These are phyloP conservation scores for Latheticus oryzae DNA, from an alignment of 2,888 invertebrate species.

Conservation along the genomic window DNA sequence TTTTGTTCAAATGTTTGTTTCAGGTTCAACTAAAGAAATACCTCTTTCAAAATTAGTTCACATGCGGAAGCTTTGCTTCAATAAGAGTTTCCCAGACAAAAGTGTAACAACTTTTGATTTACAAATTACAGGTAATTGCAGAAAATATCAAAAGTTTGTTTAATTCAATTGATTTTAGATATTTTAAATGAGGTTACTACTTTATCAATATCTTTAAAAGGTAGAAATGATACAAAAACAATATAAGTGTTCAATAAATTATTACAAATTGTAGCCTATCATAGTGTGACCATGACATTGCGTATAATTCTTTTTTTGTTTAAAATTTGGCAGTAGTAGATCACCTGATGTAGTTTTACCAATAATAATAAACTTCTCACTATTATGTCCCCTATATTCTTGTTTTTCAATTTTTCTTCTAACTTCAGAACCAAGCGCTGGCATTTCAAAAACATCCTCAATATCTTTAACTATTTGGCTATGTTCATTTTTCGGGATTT, in stretches of 20 bases:
- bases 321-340: constrained; percentile 56
- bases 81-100: constrained; percentile 28
- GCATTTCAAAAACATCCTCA: constrained; percentile 51
- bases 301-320: constrained; percentile 40
- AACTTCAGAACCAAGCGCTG: constrained; percentile 44
- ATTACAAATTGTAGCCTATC: constrained; percentile 57
- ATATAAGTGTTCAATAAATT: constrained; percentile 43
- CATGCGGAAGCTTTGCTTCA: constrained; percentile 45
- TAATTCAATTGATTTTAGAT: constrained; percentile 38
- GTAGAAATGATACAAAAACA: too few species aligned
- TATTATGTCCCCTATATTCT: constrained; percentile 41
- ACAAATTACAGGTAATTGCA: constrained; percentile 53
- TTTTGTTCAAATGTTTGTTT: constrained; percentile 25
- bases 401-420: constrained; percentile 44
- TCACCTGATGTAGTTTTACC: constrained; percentile 61
- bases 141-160: too few species aligned
- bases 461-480: not conserved
- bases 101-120: constrained; percentile 44
- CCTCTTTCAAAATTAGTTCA: constrained; percentile 46
- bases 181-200: constrained; percentile 50
- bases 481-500: constrained; percentile 36
- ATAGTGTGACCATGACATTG: constrained; percentile 57
- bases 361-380: constrained; percentile 50
- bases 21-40: constrained; percentile 40
- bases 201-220: constrained; percentile 40